phyloP scores from a whole-genome alignment of 2,797 vertebrate genomes.

The Molothrus aeneus region DNA sequence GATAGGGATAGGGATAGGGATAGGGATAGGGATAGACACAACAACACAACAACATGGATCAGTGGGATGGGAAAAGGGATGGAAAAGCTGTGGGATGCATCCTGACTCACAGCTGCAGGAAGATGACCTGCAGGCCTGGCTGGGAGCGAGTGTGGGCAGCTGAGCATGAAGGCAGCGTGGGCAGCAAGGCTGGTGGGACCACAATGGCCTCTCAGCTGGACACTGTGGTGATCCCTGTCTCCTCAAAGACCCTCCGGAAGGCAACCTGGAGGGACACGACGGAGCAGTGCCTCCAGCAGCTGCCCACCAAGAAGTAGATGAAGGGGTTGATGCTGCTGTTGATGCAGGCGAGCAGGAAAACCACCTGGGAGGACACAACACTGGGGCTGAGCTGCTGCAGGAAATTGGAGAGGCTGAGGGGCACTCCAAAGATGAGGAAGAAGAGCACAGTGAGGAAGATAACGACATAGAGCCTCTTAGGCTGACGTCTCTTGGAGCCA shows the following conservation, averaged over 20 bases:
- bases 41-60: background rate
- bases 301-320: conserved; percentile 58
- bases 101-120: background rate
- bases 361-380: accelerated
- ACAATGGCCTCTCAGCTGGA: background rate
- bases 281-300: background rate
- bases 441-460: conserved; percentile 27
- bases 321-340: conserved; percentile 49
- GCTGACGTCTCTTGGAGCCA: background rate
- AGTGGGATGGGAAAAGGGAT: background rate
- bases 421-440: conserved; percentile 28
- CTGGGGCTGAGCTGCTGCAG: background rate
- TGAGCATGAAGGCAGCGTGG: accelerated
- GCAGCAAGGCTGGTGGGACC: accelerated
- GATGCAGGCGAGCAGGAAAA: background rate
- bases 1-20: no score
- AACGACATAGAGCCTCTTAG: conserved; percentile 12
- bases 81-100: background rate
- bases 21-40: no score
- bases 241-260: conserved; percentile 3
- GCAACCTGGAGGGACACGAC: background rate
- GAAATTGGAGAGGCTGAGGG: conserved; percentile 32
- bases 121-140: background rate
- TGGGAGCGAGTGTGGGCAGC: background rate
- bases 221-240: background rate